Conservation (phyloP, 2,888 invertebrate genomes). For the Drosophila kambysellisi region DNA sequence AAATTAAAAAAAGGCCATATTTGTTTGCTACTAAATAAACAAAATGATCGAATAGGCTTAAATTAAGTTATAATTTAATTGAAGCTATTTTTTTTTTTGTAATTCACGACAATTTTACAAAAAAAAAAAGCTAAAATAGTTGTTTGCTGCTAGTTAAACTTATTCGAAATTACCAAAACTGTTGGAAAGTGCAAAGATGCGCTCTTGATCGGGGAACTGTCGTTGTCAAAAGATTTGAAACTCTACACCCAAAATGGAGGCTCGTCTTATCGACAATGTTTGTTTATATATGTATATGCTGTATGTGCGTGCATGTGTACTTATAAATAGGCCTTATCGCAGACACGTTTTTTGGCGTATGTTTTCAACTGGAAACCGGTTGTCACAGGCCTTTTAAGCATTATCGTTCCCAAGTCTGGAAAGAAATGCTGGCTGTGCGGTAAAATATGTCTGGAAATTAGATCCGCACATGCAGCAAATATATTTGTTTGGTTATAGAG, state of each 20-base stretch:
- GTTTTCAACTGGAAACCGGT: slow-evolving; percentile 41
- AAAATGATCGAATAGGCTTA: neutral
- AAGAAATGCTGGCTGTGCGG: slow-evolving; percentile 31
- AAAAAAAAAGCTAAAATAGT: neutral
- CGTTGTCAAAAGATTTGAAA: slow-evolving; percentile 16
- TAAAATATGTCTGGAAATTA: slow-evolving; percentile 33
- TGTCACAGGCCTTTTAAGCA: neutral
- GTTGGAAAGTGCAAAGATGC: neutral
- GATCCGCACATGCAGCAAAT: neutral
- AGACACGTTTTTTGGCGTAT: slow-evolving; percentile 24
- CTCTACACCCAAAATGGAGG: slow-evolving; percentile 43
- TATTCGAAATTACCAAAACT: neutral
- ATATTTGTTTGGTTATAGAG: slow-evolving; percentile 12
- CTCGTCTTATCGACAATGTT: slow-evolving; percentile 57
- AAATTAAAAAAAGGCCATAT: neutral
- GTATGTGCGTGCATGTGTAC: neutral
- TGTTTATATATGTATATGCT: neutral
- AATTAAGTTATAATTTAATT: neutral
- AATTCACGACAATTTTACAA: too few species aligned
- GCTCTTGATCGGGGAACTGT: neutral
- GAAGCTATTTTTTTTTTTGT: neutral
- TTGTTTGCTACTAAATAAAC: neutral
- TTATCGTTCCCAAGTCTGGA: neutral
- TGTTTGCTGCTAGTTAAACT: neutral
- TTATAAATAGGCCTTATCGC: slow-evolving; percentile 52